Evolutionary conservation across 2,888 invertebrate species (phyloP).

Genomic region (Drosophila prostipennis): DNA sequence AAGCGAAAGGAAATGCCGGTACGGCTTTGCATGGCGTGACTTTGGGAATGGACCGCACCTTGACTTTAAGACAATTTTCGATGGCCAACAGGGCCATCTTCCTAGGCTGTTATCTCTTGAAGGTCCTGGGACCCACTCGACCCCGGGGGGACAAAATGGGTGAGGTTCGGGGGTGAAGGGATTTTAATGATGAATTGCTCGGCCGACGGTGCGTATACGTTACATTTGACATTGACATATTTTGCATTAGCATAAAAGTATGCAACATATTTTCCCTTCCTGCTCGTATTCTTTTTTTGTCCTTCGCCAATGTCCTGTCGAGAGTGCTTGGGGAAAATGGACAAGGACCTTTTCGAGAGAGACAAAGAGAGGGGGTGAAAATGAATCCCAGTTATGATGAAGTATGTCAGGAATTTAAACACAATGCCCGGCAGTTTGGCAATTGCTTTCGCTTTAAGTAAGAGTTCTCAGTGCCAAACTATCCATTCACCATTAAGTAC

Average conservation of each 20-base stretch:
- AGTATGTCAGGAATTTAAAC: conserved; percentile 42
- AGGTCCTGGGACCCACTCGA: conserved; percentile 6
- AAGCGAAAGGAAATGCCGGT: conserved; percentile 33
- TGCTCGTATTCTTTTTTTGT: conserved; percentile 18
- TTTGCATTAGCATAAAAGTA: conserved; percentile 68
- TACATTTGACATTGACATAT: conserved; percentile 74
- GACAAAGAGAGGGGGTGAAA: not conserved
- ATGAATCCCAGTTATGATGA: conserved; percentile 37
- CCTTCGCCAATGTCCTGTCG: conserved; percentile 15
- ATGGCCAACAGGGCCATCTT: conserved; percentile 34
- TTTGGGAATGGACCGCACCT: conserved; percentile 58
- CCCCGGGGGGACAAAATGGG: conserved; percentile 24
- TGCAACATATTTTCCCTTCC: conserved; percentile 60
- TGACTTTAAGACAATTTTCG: conserved; percentile 64
- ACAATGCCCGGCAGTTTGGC: conserved; percentile 10
- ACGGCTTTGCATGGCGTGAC: conserved; percentile 40
- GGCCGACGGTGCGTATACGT: conserved; percentile 59
- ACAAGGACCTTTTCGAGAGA: not conserved
- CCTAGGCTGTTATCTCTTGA: conserved; percentile 37
- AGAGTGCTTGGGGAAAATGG: conserved; percentile 29
- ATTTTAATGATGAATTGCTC: conserved; percentile 68
- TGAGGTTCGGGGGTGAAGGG: conserved; percentile 29
- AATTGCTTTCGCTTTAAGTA: conserved; percentile 4
- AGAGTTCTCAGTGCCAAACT: conserved; percentile 25
- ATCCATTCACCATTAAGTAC: conserved; percentile 17